phyloP scores from a whole-genome alignment of 2,797 vertebrate genomes.

The Brotula barbata region DNA sequence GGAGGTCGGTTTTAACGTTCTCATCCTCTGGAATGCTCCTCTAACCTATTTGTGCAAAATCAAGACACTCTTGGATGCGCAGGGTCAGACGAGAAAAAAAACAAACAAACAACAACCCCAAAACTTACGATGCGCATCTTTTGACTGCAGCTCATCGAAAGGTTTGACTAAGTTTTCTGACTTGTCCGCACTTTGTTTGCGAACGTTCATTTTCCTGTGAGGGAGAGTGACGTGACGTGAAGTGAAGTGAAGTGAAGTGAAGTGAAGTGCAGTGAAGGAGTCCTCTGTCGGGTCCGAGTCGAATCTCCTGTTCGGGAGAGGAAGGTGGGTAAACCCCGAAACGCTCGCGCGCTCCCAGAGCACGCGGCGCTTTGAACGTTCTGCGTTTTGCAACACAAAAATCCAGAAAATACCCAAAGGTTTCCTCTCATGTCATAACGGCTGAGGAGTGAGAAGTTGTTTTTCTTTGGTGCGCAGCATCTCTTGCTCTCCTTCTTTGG shows the following conservation, averaged over 20 bases:
- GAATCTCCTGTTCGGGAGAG: conserved; percentile 72
- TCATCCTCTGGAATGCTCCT: conserved; percentile 74
- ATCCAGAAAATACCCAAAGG: too few relatives aligned
- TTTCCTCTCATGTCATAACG: background rate
- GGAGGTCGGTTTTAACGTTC: conserved; percentile 51
- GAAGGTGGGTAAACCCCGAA: conserved; percentile 62
- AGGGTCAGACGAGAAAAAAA: conserved; percentile 46
- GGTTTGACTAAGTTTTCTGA: conserved; percentile 46
- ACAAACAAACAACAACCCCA: too few relatives aligned
- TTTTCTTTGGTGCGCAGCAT: conserved; percentile 43
- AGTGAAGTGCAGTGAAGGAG: conserved; percentile 3
- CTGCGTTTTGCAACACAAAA: too few relatives aligned
- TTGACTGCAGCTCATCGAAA: conserved; percentile 60
- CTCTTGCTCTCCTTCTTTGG: conserved; percentile 14
- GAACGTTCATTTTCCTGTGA: conserved; percentile 24
- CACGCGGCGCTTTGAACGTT: too few relatives aligned
- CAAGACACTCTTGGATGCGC: conserved; percentile 64
- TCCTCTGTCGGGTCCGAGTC: conserved; percentile 66
- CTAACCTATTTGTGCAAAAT: conserved; percentile 64
- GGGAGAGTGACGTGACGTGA: conserved; percentile 11
- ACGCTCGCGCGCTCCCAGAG: conserved; percentile 25
- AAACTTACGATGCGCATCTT: conserved; percentile 64
- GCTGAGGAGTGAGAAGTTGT: conserved; percentile 6
- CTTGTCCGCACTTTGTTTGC: conserved; percentile 49
- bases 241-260: conserved; percentile 36